These are phyloP conservation scores for Arctopsyche grandis DNA, from an alignment of 1,140 invertebrate species.

Conservation along the genomic window DNA sequence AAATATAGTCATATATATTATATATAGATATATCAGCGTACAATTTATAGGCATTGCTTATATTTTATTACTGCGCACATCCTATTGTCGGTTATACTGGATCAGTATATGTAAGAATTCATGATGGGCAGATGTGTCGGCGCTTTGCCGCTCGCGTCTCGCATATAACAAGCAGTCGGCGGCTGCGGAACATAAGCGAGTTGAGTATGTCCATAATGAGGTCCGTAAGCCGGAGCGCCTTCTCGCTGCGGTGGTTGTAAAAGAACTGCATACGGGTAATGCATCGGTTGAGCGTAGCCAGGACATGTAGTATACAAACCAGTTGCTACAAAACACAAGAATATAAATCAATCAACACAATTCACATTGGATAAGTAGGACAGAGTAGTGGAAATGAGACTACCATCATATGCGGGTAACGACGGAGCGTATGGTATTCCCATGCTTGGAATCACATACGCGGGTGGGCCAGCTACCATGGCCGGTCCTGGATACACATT, in stretches of 20 bases:
- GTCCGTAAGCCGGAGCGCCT: slow-evolving; percentile 17
- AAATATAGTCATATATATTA: neutral
- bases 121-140: slow-evolving; percentile 46
- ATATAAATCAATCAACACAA: neutral
- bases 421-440: slow-evolving; percentile 37
- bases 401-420: slow-evolving; percentile 51
- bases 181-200: slow-evolving; percentile 46
- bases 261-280: slow-evolving; percentile 36
- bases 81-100: neutral
- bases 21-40: neutral
- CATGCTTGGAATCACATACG: slow-evolving; percentile 35
- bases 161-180: slow-evolving; percentile 45
- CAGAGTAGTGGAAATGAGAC: neutral
- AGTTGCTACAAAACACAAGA: slow-evolving; percentile 47
- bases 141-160: slow-evolving; percentile 33
- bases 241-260: slow-evolving; percentile 41
- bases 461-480: slow-evolving; percentile 17
- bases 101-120: slow-evolving; percentile 54
- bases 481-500: slow-evolving; percentile 19
- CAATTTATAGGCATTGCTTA: slow-evolving; percentile 18
- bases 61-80: slow-evolving; percentile 6
- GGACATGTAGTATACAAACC: slow-evolving; percentile 53
- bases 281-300: slow-evolving; percentile 47
- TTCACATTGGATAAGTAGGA: neutral
- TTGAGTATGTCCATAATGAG: slow-evolving; percentile 18